Percentiles rank a stretch among this genome's conserved stretches.
phyloP scores from a whole-genome alignment of 1,140 invertebrate species.

The Lepidurus couesii region DNA sequence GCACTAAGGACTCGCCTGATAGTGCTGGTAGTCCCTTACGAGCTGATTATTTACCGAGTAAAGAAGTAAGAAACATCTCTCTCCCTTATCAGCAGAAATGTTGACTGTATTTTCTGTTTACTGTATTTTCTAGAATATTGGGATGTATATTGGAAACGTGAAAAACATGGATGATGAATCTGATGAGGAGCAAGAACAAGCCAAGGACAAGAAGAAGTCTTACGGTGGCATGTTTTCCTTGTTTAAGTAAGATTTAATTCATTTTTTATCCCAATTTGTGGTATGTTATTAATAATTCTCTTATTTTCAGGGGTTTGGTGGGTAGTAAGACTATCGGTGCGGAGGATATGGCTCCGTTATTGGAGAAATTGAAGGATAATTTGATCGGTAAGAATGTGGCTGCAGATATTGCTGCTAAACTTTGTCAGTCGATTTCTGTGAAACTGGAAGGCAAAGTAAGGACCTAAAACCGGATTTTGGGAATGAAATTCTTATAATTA shows the following conservation, averaged over 20 bases:
- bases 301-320: constrained; percentile 64
- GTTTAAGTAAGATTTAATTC: constrained; percentile 53
- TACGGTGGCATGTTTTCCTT: constrained; percentile 61
- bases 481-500: constrained; percentile 23
- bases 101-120: constrained; percentile 26
- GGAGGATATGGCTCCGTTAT: constrained; percentile 70
- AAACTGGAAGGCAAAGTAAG: constrained; percentile 88
- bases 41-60: constrained; percentile 33
- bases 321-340: constrained; percentile 70
- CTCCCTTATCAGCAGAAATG: constrained; percentile 21
- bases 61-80: constrained; percentile 35
- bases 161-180: constrained; percentile 55
- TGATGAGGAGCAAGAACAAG: constrained; percentile 47
- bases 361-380: constrained; percentile 95
- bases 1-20: constrained; percentile 66
- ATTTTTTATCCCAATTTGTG: not conserved
- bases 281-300: not conserved
- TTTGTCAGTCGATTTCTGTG: constrained; percentile 88
- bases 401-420: constrained; percentile 84
- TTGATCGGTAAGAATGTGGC: constrained; percentile 98
- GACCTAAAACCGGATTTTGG: not conserved
- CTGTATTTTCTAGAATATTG: constrained; percentile 66
- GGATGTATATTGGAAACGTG: constrained; percentile 72
- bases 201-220: constrained; percentile 42
- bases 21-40: constrained; percentile 43